Conservation (phyloP, 2,113 vertebrate species). For the Pseudonaja textilis region DNA sequence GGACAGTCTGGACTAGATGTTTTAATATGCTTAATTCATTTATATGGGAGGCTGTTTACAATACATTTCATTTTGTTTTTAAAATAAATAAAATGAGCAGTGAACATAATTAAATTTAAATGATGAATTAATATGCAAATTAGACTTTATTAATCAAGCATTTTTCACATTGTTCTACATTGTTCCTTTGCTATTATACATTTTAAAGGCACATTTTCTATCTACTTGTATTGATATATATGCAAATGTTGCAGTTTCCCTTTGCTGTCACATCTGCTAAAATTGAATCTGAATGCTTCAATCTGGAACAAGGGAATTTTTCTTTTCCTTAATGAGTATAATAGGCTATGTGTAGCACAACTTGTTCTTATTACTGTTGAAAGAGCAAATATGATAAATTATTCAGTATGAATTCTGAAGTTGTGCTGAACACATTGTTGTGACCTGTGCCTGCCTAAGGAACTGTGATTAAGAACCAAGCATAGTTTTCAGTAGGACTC, state of each 20-base stretch:
- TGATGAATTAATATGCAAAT: neutral
- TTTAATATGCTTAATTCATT: neutral
- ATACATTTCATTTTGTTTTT: neutral
- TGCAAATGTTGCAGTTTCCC: neutral
- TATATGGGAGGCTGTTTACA: neutral
- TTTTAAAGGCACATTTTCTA: neutral
- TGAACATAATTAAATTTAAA: neutral
- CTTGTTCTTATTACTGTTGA: neutral
- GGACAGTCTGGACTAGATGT: neutral
- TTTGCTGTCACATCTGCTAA: neutral
- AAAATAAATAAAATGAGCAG: neutral
- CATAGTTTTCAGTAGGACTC: neutral
- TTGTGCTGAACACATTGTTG: slow-evolving; percentile 13
- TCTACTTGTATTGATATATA: neutral
- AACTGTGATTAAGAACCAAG: neutral
- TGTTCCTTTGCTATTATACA: neutral
- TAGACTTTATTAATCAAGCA: neutral
- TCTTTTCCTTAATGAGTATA: neutral
- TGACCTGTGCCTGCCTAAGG: slow-evolving; percentile 6
- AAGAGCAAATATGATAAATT: neutral
- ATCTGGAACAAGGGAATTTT: neutral
- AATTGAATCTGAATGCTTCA: neutral
- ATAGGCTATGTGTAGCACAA: neutral
- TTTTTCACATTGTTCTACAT: neutral
- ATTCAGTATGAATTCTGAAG: slow-evolving; percentile 17